Base-by-base conservation (phyloP, 2,888 invertebrate genomes). In the Mylabris sibirica region DNA sequence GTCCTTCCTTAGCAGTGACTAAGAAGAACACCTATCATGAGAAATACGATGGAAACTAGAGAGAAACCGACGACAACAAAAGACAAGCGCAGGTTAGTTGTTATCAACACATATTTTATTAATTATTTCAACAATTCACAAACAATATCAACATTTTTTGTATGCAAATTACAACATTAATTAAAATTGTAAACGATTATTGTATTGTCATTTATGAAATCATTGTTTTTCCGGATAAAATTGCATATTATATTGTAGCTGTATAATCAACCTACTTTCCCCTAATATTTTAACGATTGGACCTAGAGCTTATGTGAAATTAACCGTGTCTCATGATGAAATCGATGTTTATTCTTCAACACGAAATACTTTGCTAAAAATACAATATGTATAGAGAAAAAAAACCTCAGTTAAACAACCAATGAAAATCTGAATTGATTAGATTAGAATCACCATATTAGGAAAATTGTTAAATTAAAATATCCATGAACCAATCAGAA, bases 11-110 rank as follows among this genome's bases (percentile, higher is more conserved):
- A 80, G 84, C 84, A 84, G 84, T 84, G 84, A 71, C 84, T 84
- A 83, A 84, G 84, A 83, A 81, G 83, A 82, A 80, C 79, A 79
- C 71, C 9, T 3, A 49, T 49, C 2, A 65, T 60, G 71, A 66
- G 70, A 73, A 65, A 71, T 17, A 49, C 35, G 53, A 84, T 84
- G 84, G 83, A 83, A 74, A 80, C 71, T 59, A 83, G 83, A 78
- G 66, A 74, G 69, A 83, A 84, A 77, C 72, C 78, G 69, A 77
- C 78, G 69, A 77, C 79, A 34, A 80, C 89, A 75, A 91, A 89
- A 86, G 92, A 91, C 82, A 92, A 92, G 86, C 88, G 91, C 84
- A 90, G 91, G 92, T 92, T 85, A 88, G 82, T 82, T 65, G 69
- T 73, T 38, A 72, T 60, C 24, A 65, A 26, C 38, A 35, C 63